These are phyloP conservation scores for Sarcoramphus papa DNA, from an alignment of 2,797 vertebrate genomes.

Conservation along the genomic window DNA sequence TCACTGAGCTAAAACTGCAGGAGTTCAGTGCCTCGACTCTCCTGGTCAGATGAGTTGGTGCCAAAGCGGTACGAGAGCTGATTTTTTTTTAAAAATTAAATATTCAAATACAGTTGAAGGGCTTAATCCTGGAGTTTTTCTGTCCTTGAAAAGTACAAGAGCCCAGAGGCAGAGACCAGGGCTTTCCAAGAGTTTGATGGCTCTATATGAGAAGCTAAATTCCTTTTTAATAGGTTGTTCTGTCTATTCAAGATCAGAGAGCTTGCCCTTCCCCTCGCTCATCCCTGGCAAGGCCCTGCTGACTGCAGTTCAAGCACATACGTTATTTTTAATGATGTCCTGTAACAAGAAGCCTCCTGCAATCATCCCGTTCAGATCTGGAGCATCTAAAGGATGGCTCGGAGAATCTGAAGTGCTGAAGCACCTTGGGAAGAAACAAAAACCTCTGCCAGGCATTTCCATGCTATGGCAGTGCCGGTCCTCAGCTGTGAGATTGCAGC, in stretches of 20 bases:
- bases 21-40: background rate
- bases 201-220: constrained; percentile 1
- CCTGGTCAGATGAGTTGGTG: background rate
- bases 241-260: constrained; percentile 28
- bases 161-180: background rate
- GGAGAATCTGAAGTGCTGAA: background rate
- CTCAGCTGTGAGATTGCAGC: accelerated
- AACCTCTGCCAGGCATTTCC: background rate
- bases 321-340: constrained; percentile 55
- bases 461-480: background rate
- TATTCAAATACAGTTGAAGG: background rate
- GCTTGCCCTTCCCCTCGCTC: constrained; percentile 8
- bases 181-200: constrained; percentile 1
- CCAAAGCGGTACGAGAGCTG: background rate
- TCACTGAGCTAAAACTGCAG: background rate
- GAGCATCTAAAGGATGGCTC: background rate
- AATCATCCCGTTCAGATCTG: background rate
- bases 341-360: constrained; percentile 33
- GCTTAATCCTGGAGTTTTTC: background rate
- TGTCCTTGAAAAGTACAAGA: constrained; percentile 9
- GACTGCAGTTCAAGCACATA: background rate
- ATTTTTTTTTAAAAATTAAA: background rate
- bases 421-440: background rate
- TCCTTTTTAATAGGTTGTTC: constrained; percentile 52
- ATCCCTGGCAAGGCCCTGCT: background rate